Percentiles rank a stretch among this genome's conserved stretches.
phyloP scores from a whole-genome alignment of 2,888 invertebrate genomes.

The Bellardia pandia region DNA sequence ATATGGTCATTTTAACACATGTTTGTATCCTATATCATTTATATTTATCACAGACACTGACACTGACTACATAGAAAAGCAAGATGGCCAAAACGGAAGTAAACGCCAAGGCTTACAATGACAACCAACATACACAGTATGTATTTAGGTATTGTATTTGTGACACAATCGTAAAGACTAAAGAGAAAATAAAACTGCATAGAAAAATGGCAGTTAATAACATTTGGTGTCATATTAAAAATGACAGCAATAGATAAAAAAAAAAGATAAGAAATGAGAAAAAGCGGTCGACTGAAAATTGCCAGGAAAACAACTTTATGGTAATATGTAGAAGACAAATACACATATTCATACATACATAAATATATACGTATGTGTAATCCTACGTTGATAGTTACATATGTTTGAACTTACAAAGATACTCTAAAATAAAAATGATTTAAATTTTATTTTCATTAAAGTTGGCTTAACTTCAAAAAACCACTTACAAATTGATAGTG shows the following conservation, averaged over 20 bases:
- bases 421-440: not conserved
- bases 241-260: conserved; percentile 57
- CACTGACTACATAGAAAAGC: not conserved
- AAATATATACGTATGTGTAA: not conserved
- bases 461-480: conserved; percentile 53
- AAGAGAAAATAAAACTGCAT: conserved; percentile 63
- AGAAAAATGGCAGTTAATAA: conserved; percentile 65
- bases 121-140: not conserved
- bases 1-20: conserved; percentile 54
- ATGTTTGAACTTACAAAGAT: not conserved
- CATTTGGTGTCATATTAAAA: conserved; percentile 69
- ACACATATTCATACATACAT: too few species aligned
- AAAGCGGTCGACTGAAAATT: conserved; percentile 20
- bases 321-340: not conserved
- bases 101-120: conserved; percentile 43
- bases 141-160: not conserved
- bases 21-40: conserved; percentile 19
- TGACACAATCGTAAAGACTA: conserved; percentile 19
- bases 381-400: too few species aligned
- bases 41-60: conserved; percentile 46
- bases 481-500: conserved; percentile 27
- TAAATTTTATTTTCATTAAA: conserved; percentile 2
- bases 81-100: conserved; percentile 46
- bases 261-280: conserved; percentile 41
- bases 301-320: not conserved